Evolutionary conservation across 2,888 invertebrate species (phyloP), one percentile per base, ranked within the genome.

Genomic region (Leptinotarsa peninsularis): DNA sequence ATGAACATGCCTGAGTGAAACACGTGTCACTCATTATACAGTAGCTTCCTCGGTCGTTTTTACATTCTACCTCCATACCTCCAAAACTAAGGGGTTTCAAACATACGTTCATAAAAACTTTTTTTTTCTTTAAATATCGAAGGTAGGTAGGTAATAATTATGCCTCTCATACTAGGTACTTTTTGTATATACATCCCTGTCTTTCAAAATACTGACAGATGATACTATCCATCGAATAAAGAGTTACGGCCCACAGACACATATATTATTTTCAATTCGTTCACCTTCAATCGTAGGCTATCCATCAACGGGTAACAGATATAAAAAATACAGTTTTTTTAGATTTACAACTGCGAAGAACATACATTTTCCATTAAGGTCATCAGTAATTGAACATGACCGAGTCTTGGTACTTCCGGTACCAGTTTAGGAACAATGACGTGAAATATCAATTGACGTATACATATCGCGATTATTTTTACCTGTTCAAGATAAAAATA

Each of bases 321-420:
- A 70, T 21, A 23, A 74, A 70, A 74, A 73, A 69, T 77, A 52
- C 68, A 70, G 50, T 60, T 72, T 69, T 73, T 67, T 71, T 72
- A 23, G 67, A 67, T 75, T 69, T 66, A 66, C 71, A 75, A 74
- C 71, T 75, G 72, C 70, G 54, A 63, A 49, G 69, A 66, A 76
- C 73, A 74, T 72, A 66, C 49, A 58, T 72, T 72, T 71, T 74
- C 76, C 76, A 74, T 76, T 76, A 76, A 76, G 74, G 76, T 72
- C 72, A 71, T 66, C 56, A 21, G 56, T 73, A 70, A 73, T 67
- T 60, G 67, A 58, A 66, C 54, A 66, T 33, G 52, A 54, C 56
- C 70, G 66, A 67, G 54, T 72, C 71, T 52, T 33, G 73, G 67
- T 73, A 67, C 73, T 75, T 77, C 77, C 77, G 77, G 70, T 58